Base-by-base conservation (phyloP, 2,113 vertebrate genomes). In the Pungitius pungitius region DNA sequence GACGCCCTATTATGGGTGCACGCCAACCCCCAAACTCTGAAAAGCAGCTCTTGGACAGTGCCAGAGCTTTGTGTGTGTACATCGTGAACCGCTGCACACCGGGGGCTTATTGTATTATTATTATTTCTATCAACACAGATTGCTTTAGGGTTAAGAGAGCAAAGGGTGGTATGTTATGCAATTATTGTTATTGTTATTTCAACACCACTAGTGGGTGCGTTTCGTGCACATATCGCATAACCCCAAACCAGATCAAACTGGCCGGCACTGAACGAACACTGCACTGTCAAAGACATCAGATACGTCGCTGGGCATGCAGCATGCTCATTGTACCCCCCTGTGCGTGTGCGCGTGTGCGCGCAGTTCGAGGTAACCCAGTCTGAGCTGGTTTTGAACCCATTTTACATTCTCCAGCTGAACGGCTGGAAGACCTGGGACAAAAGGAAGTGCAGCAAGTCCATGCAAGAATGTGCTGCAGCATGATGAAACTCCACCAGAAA, bases 341-440 rank as follows among this genome's bases (percentile, higher is more conserved):
- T 40, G 39, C 3, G 39, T 3, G 39, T 51, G 47, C 17, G 42
- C 6, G 15, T 43, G 42, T 17, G 42, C 22, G 49, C 22, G 49
- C 30, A 33, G 49, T 20, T 77, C 61, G 67, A 27, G 58, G 33
- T 56, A 80, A 82, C 82, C 84, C 79, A 83, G 83, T 71, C 75
- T 59, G 73, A 83, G 78, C 81, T 87, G 73, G 63, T 84, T 80
- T 75, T 86, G 69, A 81, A 75, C 24, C 76, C 69, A 64, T 83
- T 52, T 35, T 64, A 33, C 24, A 26, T 56, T 65, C 45, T 52
- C 30, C 45, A 64, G 13, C 24, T 57, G 33, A 62, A 60, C 57
- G n/a, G 33, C 22, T 15, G 69, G 33, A 6, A 14, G 27, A 22
- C 24, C 15, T 27, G 22, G 15, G 60, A 17, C 62, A 62, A 39